Evolutionary conservation across 2,888 invertebrate genomes (phyloP), one percentile per base, ranked within the genome.

Genomic region (Stenolophus ochropezus): DNA sequence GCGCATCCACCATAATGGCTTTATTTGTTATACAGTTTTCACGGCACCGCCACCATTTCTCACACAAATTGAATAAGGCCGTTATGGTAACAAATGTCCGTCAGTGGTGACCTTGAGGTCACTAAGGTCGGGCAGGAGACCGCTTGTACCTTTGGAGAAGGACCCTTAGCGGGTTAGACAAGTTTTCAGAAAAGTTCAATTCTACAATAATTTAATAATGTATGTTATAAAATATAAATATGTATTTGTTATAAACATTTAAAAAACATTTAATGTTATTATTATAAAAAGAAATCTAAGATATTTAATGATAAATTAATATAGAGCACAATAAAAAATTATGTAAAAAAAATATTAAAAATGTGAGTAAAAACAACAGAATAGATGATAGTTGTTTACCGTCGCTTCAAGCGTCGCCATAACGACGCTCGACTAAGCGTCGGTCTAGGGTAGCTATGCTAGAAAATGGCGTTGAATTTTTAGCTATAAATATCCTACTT

Each of bases 61-160:
- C 33, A 11, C 75, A 75, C n/a, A 75, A 75, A 53, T 56, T 53
- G 75, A 25, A 53, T 75, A 75, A 75, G 18, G 20, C n/a, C 53
- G 73, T 73, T 80, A 20, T 6, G 73, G 80, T 80, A 58, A 80
- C 80, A 80, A 80, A 73, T 80, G 80, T 47, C 73, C 80, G 58
- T 80, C 80, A 80, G 80, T 23, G 73, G 58, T 33, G 73, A 80
- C 73, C 73, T 71, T 79, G 58, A 23, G 80, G 80, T 73, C 80
- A 11, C 4, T 2, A 11, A 42, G 33, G 33, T 42, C 33, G 2
- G 33, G 8, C 6, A 8, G 33, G 33, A 11, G 33, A 42, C 11
- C 5, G 51, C 14, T n/a, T 4, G 20, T 58, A 20, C 16, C 8
- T 18, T 23, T 5, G 8, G 18, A 58, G 58, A 14, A 20, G 14